Evolutionary conservation across 2,113 vertebrate genomes (phyloP).

Genomic region (Jaculus jaculus): DNA sequence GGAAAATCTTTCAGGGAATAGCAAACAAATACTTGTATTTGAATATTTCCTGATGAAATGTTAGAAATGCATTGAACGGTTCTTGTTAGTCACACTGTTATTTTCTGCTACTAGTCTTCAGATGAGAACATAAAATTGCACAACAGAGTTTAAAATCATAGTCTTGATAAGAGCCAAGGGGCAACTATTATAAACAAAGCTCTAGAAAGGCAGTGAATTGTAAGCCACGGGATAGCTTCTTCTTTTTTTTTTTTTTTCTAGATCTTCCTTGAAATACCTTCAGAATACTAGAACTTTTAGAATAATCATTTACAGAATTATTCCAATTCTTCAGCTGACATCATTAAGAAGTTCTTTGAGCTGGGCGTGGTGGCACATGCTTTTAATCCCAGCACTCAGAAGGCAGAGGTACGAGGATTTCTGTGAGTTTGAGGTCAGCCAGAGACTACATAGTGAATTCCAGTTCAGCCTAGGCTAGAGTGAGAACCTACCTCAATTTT

Average conservation of each 20-base stretch:
- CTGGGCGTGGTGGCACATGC: too few species aligned
- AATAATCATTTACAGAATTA: background rate
- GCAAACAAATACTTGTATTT: conserved; percentile 54
- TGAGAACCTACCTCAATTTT: too few species aligned
- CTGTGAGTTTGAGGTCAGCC: too few species aligned
- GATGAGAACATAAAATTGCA: conserved; percentile 7
- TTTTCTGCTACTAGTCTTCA: conserved; percentile 51
- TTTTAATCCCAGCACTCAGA: too few species aligned
- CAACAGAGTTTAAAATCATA: conserved; percentile 47
- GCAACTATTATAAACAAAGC: conserved; percentile 6
- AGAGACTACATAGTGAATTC: too few species aligned
- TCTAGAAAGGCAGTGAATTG: conserved; percentile 16
- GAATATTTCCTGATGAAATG: conserved; percentile 53
- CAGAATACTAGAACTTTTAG: conserved; percentile 32
- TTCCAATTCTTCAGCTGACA: background rate
- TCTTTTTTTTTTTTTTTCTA: conserved; percentile 20
- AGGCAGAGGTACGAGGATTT: too few species aligned
- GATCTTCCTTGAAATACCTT: conserved; percentile 37
- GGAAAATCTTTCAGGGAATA: conserved; percentile 44
- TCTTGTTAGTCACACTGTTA: conserved; percentile 46
- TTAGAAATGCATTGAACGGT: conserved; percentile 20
- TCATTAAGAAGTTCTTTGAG: conserved; percentile 28
- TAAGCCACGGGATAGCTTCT: background rate
- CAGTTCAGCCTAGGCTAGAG: too few species aligned
- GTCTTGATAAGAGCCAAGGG: conserved; percentile 19